Conservation (phyloP, 2,888 invertebrate genomes). For the Venustoraphidia nigricollis region DNA sequence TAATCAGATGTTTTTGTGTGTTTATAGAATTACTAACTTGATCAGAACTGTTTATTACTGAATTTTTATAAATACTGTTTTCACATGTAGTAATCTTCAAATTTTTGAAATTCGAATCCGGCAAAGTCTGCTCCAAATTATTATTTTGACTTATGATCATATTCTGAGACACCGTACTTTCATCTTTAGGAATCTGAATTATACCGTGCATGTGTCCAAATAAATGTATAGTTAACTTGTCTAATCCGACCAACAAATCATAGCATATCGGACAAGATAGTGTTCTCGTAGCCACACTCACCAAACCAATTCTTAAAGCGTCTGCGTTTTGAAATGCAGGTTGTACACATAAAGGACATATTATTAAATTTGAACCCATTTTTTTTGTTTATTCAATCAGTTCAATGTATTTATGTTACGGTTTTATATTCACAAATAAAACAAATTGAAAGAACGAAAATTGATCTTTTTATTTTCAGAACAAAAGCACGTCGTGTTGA, state of each 20-base stretch:
- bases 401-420: too few relatives aligned
- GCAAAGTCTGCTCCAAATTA: not conserved
- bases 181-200: slow-evolving; percentile 2
- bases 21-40: too few relatives aligned
- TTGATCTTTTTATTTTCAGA: too few relatives aligned
- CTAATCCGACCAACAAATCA: slow-evolving; percentile 57
- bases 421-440: too few relatives aligned
- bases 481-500: too few relatives aligned
- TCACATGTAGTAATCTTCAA: slow-evolving; percentile 14
- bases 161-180: slow-evolving; percentile 1
- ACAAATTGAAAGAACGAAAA: too few relatives aligned
- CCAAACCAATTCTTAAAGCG: slow-evolving; percentile 51
- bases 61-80: too few relatives aligned
- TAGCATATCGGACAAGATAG: slow-evolving; percentile 64
- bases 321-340: slow-evolving; percentile 57
- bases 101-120: slow-evolving; percentile 10
- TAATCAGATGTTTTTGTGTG: too few relatives aligned
- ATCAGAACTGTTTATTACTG: too few relatives aligned
- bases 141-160: too few relatives aligned
- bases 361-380: slow-evolving; percentile 21
- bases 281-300: slow-evolving; percentile 59
- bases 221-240: slow-evolving; percentile 70
- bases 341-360: slow-evolving; percentile 64
- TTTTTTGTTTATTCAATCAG: not conserved
- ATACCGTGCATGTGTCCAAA: slow-evolving; percentile 43